Evolutionary conservation across 2,113 vertebrate genomes (phyloP), one percentile per base, ranked within the genome.

Genomic region (Motacilla alba): DNA sequence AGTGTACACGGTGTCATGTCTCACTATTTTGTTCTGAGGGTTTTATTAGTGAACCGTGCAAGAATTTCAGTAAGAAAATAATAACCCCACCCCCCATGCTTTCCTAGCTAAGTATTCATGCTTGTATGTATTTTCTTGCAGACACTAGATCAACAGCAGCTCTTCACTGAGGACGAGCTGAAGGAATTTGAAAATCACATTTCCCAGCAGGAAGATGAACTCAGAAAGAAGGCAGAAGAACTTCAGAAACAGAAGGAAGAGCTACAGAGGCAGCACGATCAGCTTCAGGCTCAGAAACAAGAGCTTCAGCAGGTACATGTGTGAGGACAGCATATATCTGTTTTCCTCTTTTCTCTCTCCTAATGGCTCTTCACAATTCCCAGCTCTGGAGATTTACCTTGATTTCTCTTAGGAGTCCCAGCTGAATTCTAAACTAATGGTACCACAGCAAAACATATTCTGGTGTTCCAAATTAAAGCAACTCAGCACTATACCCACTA

Each of bases 141-240:
- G 99, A 99, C 99, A 11, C 89, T 99, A 94, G 99, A 99, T 96
- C 98, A 99, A 75, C 99, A 99, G 97, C 99, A 98, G 93, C 96
- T 98, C 8, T 99, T 99, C 92, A 99, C 99, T 3, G 99, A 99
- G 17, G 99, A 99, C 0, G 99, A 99, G 90, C 98, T 99, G 96
- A 98, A 98, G 70, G 98, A 99, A 91, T 99, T 99, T 97, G 99
- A 99, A 98, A 98, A 97, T 67, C 98, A 99, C 73, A 98, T 99
- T 81, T 94, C 95, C 55, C 97, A 98, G 91, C 99, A 99, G 96
- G 99, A 99, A 96, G 95, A 98, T 82, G 98, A 99, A 75, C 98
- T 99, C 27, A 98, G 95, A 90, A 97, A 98, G 97, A 99, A 98
- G 89, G 97, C 98, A 46, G 96, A 97, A 39, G 98, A 99, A 44